Evolutionary conservation across 1,140 invertebrate genomes (phyloP), one percentile per base, ranked within the genome.

Genomic region (Lepidurus arcticus): DNA sequence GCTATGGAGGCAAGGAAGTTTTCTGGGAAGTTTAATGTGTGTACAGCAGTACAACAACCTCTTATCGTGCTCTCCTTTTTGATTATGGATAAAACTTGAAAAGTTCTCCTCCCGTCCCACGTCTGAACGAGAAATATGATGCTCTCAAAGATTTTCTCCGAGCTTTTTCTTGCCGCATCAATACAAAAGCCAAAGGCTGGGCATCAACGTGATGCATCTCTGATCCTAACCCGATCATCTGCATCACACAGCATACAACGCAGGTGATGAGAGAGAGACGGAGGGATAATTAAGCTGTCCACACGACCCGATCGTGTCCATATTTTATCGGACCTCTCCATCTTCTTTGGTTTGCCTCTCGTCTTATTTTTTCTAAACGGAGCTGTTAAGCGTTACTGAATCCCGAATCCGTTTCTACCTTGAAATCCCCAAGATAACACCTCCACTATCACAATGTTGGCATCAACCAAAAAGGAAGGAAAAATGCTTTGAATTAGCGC

Each of bases 261-360:
- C 53, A 65, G 53, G 16, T 21, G 53, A 65, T 65, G 53, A 13
- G 53, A 65, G 53, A 65, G 34, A n/a, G 53, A 65, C 53, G 53
- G 53, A 65, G 53, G 53, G 53, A 65, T 65, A 65, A 65, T 65
- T 65, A 65, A 65, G 53, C 53, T 65, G 53, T 65, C 53, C 53
- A 65, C 53, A 65, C 53, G 53, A 65, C 53, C 21, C 53, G 53
- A 65, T 65, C 53, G 53, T 65, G 53, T 65, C 53, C 53, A 65
- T 65, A 65, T 65, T 65, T 65, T 65, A 65, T 65, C 53, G 21
- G 53, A 65, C 53, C 53, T 65, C 53, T 65, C 13, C 53, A 65
- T 65, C 53, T 65, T 65, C 53, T 21, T 0, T 21, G 53, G 53
- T 65, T 21, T n/a, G 16, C 53, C 53, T 65, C 21, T 65, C 53